Evolutionary conservation across 2,797 vertebrate genomes (phyloP), one percentile per base, ranked within the genome.

Genomic region (Orestias chungarensis): DNA sequence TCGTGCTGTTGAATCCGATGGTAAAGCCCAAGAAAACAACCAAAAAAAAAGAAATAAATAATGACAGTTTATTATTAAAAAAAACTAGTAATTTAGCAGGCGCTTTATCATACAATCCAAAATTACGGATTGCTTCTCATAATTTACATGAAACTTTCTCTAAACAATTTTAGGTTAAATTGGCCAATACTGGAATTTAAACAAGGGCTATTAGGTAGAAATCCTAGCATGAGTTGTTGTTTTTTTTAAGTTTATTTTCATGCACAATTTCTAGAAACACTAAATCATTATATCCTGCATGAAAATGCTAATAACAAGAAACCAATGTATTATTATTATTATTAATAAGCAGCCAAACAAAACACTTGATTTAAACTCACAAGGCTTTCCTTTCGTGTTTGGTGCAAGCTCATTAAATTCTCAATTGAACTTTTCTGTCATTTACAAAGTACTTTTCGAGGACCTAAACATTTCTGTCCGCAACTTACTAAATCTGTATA

Each of bases 21-120:
- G 84, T 74, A 80, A 80, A 83, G 80, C 71, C 78, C 57, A 73
- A 82, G 84, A 77, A n/a, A n/a, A n/a, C n/a, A n/a, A n/a, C n/a
- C n/a, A n/a, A n/a, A 27, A 52, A 52, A 27, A 14, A 0, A 4
- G 50, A 12, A 52, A 25, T 52, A 52, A 3, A 27, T 25, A 52
- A 25, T 3, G 27, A 27, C 57, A 38, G 38, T 23, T 4, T 8
- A 38, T 50, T 23, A 35, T 5, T 4, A 33, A 11, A 18, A 61
- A 3, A 57, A n/a, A 23, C 1, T 5, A 20, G 18, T 18, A 35
- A 17, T 20, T 33, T 23, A 23, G 31, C 18, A 35, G 23, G 1
- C 2, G 3, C 27, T 18, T 0, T 3, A 31, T 8, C 17, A 55
- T 18, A 55, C 29, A 55, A 31, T 31, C 15, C 25, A 55, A 55